Evolutionary conservation across 2,797 vertebrate genomes (phyloP).

Genomic region (Cygnus olor): DNA sequence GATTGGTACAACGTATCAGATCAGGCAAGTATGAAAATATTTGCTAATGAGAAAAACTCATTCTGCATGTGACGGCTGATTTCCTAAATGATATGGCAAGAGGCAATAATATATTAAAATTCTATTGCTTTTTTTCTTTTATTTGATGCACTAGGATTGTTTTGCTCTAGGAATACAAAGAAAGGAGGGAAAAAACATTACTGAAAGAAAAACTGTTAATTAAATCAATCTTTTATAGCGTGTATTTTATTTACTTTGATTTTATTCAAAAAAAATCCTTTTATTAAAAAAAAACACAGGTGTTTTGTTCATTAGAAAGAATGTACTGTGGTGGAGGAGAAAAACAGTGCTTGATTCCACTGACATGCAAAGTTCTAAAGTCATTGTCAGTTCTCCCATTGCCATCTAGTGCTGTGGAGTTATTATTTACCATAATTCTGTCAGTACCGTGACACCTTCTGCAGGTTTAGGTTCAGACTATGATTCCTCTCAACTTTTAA

Average conservation of each 20-base stretch:
- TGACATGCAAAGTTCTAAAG: background rate
- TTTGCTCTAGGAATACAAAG: background rate
- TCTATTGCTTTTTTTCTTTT: background rate
- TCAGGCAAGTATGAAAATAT: constrained; percentile 83
- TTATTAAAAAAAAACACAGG: background rate
- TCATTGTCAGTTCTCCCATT: background rate
- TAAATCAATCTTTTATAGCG: background rate
- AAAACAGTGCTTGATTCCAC: background rate
- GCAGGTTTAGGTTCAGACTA: background rate
- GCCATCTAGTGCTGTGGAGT: background rate
- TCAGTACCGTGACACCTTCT: background rate
- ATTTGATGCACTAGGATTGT: background rate
- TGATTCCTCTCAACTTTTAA: background rate
- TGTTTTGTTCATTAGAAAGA: background rate
- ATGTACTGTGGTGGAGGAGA: background rate
- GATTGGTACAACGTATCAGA: constrained; percentile 99
- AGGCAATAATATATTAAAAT: background rate
- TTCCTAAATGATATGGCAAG: background rate
- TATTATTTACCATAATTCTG: background rate
- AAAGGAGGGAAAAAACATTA: background rate
- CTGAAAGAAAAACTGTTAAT: background rate
- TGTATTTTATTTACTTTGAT: background rate
- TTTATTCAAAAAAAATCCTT: background rate
- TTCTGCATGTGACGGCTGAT: background rate
- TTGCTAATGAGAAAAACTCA: background rate